Evolutionary conservation across 2,113 vertebrate species (phyloP).

Genomic region (Clarias magur): DNA sequence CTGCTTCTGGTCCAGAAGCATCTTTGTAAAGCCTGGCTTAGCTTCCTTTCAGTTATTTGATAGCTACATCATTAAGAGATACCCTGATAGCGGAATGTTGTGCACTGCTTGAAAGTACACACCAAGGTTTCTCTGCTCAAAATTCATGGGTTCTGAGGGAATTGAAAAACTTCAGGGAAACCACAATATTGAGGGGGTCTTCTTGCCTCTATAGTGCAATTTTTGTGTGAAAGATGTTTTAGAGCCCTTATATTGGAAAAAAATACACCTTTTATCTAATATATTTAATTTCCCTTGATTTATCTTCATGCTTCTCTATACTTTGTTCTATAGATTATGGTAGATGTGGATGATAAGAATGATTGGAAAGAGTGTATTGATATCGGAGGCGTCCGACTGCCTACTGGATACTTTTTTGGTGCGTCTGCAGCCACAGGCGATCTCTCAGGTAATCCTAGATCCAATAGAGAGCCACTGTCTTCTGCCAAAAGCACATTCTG

Average conservation of each 20-base stretch:
- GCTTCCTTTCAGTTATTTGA: background rate
- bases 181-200: no score
- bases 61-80: background rate
- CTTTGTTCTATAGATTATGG: constrained; percentile 82
- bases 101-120: no score
- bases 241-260: background rate
- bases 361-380: constrained; percentile 98
- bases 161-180: no score
- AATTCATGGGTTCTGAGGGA: no score
- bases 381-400: constrained; percentile 89
- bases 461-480: background rate
- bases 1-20: background rate
- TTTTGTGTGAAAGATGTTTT: background rate
- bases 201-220: no score
- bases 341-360: constrained; percentile 90
- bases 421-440: constrained; percentile 96
- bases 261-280: background rate
- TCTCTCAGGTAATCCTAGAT: constrained; percentile 81
- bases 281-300: background rate
- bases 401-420: constrained; percentile 96
- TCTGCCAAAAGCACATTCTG: background rate
- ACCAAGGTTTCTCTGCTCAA: no score
- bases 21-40: background rate
- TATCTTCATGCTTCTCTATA: background rate
- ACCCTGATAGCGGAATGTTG: no score